Evolutionary conservation across 2,888 invertebrate genomes (phyloP).

Genomic region (Aphodius granarius): DNA sequence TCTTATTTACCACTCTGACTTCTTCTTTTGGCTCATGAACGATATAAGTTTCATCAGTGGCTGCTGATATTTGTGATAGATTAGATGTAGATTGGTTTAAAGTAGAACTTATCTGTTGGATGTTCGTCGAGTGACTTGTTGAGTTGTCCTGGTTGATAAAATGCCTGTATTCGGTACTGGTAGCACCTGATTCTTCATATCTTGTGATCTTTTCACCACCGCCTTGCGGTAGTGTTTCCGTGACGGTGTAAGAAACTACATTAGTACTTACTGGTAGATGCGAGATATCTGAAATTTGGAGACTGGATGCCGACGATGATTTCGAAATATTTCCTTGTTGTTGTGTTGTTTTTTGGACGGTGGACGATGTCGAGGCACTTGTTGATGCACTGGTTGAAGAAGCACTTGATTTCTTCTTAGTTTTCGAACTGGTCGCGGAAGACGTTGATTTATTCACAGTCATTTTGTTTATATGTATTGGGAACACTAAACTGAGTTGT

Average conservation of each 20-base stretch:
- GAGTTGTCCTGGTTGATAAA: slow-evolving; percentile 45
- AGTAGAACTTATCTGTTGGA: slow-evolving; percentile 50
- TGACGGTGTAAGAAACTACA: slow-evolving; percentile 48
- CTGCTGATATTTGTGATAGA: slow-evolving; percentile 42
- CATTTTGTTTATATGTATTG: slow-evolving; percentile 34
- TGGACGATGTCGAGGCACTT: slow-evolving; percentile 34
- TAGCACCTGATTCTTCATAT: slow-evolving; percentile 45
- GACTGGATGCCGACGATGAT: slow-evolving; percentile 48
- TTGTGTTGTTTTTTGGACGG: slow-evolving; percentile 22
- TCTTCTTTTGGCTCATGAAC: slow-evolving; percentile 53
- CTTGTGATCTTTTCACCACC: slow-evolving; percentile 51
- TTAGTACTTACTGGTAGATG: slow-evolving; percentile 48
- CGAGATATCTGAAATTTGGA: slow-evolving; percentile 52
- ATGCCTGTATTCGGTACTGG: slow-evolving; percentile 51
- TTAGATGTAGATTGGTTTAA: slow-evolving; percentile 48
- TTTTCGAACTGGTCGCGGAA: slow-evolving; percentile 42
- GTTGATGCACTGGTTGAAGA: slow-evolving; percentile 37
- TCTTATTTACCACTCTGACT: slow-evolving; percentile 46
- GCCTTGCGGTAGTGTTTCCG: slow-evolving; percentile 49
- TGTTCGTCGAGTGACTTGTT: slow-evolving; percentile 40
- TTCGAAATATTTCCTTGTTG: slow-evolving; percentile 41
- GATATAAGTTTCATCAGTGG: slow-evolving; percentile 47
- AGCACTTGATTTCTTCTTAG: slow-evolving; percentile 34
- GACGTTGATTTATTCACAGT: slow-evolving; percentile 46
- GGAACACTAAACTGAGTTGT: background rate